These are phyloP conservation scores for Meteorus colon DNA, from an alignment of 2,888 invertebrate genomes.

Conservation along the genomic window DNA sequence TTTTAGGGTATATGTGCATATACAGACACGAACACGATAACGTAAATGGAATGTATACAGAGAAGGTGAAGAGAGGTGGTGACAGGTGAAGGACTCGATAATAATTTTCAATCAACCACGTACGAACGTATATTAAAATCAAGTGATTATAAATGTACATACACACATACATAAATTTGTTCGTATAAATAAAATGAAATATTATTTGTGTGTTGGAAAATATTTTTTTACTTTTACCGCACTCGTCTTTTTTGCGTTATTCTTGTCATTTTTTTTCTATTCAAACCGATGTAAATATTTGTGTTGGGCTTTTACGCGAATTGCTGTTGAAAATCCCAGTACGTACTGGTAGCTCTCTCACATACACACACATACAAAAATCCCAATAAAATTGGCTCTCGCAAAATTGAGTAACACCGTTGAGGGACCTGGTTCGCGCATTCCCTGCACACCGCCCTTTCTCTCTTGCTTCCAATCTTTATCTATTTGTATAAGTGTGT, in stretches of 20 bases:
- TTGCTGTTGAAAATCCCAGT: conserved; percentile 27
- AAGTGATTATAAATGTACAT: not conserved
- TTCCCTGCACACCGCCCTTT: not conserved
- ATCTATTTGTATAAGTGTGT: conserved; percentile 4
- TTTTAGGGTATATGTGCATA: not conserved
- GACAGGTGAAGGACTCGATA: conserved; percentile 15
- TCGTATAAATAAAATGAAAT: not conserved
- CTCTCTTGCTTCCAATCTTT: not conserved
- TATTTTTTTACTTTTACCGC: not conserved
- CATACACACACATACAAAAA: conserved; percentile 24
- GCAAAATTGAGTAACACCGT: conserved; percentile 36
- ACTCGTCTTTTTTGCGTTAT: not conserved
- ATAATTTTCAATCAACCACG: conserved; percentile 26
- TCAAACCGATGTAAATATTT: conserved; percentile 11
- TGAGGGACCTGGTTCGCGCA: not conserved
- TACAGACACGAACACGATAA: not conserved
- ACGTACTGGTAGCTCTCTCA: not conserved
- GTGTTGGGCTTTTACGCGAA: conserved; percentile 11
- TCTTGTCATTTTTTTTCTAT: not conserved
- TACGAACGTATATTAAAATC: conserved; percentile 11
- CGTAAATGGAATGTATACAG: not conserved
- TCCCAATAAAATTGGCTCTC: conserved; percentile 38
- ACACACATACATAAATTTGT: not conserved
- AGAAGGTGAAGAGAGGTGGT: not conserved
- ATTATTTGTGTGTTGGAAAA: not conserved